Percentiles rank a stretch among this genome's conserved stretches.
These are phyloP conservation scores for Sthenelais limicola DNA, from an alignment of 2,888 invertebrate species.

Conservation along the genomic window DNA sequence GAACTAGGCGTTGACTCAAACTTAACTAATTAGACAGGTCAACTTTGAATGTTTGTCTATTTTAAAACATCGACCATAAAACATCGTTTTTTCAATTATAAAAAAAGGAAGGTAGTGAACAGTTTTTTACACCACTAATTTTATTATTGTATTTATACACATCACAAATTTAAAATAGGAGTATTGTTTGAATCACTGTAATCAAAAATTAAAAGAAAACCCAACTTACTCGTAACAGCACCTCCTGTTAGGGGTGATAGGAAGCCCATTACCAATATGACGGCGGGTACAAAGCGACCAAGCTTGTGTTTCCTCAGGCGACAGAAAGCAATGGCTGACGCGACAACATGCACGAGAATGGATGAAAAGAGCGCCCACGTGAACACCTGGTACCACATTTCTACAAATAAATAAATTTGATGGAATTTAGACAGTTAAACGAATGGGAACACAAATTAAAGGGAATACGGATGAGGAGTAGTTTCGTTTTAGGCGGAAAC, in stretches of 20 bases:
- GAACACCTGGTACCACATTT: slow-evolving; percentile 98
- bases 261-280: slow-evolving; percentile 88
- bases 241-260: slow-evolving; percentile 91
- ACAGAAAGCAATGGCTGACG: slow-evolving; percentile 91
- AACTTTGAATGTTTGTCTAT: no score
- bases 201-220: background rate
- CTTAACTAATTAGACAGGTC: no score
- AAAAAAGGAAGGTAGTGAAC: no score
- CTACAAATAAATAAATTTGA: slow-evolving; percentile 77
- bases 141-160: no score
- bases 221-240: slow-evolving; percentile 72
- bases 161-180: no score
- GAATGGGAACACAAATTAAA: background rate
- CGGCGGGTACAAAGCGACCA: slow-evolving; percentile 91
- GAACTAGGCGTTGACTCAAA: no score
- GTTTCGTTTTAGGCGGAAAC: no score
- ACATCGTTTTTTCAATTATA: no score
- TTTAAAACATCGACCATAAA: no score
- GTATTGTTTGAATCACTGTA: background rate
- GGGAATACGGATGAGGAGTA: no score
- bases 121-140: no score
- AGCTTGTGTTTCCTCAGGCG: slow-evolving; percentile 94
- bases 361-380: slow-evolving; percentile 96
- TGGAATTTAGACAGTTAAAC: background rate
- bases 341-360: slow-evolving; percentile 89